Percentiles rank a stretch among this genome's conserved stretches.
These are phyloP conservation scores for Hymenopus coronatus DNA, from an alignment of 2,888 invertebrate species.

Conservation along the genomic window DNA sequence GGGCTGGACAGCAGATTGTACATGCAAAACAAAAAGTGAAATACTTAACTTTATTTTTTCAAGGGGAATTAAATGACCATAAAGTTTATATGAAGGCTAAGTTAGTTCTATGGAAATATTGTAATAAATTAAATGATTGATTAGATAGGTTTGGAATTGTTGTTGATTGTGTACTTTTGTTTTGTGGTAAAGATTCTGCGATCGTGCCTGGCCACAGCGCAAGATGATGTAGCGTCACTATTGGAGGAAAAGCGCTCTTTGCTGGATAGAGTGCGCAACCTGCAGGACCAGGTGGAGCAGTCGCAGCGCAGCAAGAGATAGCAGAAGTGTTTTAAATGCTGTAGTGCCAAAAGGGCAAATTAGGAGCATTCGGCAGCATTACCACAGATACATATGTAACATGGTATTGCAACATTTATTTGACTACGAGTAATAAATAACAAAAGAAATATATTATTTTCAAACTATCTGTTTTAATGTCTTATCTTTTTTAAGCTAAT, in stretches of 20 bases:
- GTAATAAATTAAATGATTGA: too few relatives aligned
- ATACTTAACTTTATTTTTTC: too few relatives aligned
- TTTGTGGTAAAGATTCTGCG: conserved; percentile 35
- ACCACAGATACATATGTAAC: neutral
- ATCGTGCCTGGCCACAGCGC: conserved; percentile 62
- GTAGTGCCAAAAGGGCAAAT: conserved; percentile 16
- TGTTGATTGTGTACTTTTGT: neutral
- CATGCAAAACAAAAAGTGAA: too few relatives aligned
- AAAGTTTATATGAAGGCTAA: too few relatives aligned
- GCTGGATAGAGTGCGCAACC: conserved; percentile 63
- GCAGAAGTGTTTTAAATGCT: conserved; percentile 35
- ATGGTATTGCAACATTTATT: neutral
- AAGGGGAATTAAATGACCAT: too few relatives aligned
- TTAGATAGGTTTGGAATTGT: too few relatives aligned
- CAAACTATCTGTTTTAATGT: neutral
- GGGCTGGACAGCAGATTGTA: too few relatives aligned
- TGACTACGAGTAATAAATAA: neutral
- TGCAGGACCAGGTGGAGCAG: conserved; percentile 57
- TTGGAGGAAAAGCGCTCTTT: conserved; percentile 72
- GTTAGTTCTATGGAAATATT: too few relatives aligned
- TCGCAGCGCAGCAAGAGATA: conserved; percentile 33
- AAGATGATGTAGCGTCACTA: conserved; percentile 69
- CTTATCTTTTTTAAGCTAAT: neutral
- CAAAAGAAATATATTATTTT: neutral
- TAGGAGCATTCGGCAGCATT: neutral